These are phyloP conservation scores for Coptodon bakossiorum DNA, from an alignment of 2,113 vertebrate genomes.

Conservation along the genomic window DNA sequence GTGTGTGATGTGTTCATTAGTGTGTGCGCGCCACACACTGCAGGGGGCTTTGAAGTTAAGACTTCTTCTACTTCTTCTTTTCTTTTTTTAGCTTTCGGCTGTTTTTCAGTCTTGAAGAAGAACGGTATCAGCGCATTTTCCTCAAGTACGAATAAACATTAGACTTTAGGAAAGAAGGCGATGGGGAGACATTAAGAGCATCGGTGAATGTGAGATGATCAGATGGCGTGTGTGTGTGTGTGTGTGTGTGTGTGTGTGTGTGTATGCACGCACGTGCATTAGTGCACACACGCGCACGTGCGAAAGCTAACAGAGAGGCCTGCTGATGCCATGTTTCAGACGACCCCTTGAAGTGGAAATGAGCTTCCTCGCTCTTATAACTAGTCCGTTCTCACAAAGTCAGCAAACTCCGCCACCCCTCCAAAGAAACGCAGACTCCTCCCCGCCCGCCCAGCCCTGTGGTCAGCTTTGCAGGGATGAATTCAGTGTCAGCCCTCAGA, in stretches of 20 bases:
- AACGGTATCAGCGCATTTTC: conserved; percentile 66
- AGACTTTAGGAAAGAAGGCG: conserved; percentile 24
- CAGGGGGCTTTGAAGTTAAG: conserved; percentile 42
- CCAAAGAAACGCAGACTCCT: conserved; percentile 31
- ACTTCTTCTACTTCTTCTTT: background rate
- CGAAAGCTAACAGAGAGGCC: conserved; percentile 40
- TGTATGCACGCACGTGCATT: background rate
- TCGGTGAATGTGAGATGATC: conserved; percentile 31
- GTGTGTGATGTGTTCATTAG: conserved; percentile 47
- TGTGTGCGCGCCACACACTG: conserved; percentile 26
- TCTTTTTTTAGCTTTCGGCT: conserved; percentile 54
- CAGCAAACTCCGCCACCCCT: conserved; percentile 59
- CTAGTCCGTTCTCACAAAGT: conserved; percentile 65
- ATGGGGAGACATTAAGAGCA: conserved; percentile 30
- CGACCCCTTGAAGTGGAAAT: conserved; percentile 74
- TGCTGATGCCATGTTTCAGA: conserved; percentile 74
- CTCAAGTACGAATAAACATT: conserved; percentile 53
- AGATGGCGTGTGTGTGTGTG: background rate
- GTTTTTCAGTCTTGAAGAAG: conserved; percentile 55
- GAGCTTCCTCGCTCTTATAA: conserved; percentile 60
- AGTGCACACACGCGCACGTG: background rate
- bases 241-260: conserved; percentile 9
- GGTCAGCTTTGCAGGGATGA: conserved; percentile 49
- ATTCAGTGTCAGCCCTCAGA: conserved; percentile 2
- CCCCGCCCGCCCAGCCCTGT: conserved; percentile 19